Conservation (phyloP, 2,888 invertebrate species). For the Hirtodrosophila cameraria region DNA sequence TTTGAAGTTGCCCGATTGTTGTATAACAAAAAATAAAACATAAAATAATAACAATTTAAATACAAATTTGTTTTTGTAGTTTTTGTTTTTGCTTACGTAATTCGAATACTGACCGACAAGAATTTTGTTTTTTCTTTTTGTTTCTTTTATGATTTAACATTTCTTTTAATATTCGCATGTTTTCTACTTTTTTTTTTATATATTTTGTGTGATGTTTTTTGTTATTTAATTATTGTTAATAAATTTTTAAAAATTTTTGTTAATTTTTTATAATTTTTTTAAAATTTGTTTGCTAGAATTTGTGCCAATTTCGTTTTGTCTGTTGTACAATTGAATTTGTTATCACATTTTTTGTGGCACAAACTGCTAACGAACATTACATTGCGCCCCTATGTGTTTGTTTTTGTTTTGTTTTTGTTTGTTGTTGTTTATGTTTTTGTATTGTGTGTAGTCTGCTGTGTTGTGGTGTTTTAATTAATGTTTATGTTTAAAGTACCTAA, state of each 20-base stretch:
- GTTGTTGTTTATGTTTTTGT: no score
- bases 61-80: constrained; percentile 43
- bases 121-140: constrained; percentile 47
- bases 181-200: constrained; percentile 25
- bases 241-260: constrained; percentile 14
- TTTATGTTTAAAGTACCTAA: constrained; percentile 58
- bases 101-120: constrained; percentile 77
- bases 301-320: constrained; percentile 64
- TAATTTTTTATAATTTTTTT: constrained; percentile 7
- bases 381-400: constrained; percentile 61
- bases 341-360: constrained; percentile 79
- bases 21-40: constrained; percentile 30
- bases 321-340: constrained; percentile 61
- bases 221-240: constrained; percentile 11
- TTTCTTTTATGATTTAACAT: constrained; percentile 35
- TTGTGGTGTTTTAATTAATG: constrained; percentile 7
- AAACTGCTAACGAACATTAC: constrained; percentile 63
- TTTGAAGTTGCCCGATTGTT: constrained; percentile 42
- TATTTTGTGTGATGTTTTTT: constrained; percentile 27
- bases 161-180: constrained; percentile 57
- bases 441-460: constrained; percentile 5
- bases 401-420: no score
- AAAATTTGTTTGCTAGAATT: constrained; percentile 48
- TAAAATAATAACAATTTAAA: constrained; percentile 56
- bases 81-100: constrained; percentile 58